phyloP scores from a whole-genome alignment of 2,797 vertebrate species.

The Fundulus diaphanus region DNA sequence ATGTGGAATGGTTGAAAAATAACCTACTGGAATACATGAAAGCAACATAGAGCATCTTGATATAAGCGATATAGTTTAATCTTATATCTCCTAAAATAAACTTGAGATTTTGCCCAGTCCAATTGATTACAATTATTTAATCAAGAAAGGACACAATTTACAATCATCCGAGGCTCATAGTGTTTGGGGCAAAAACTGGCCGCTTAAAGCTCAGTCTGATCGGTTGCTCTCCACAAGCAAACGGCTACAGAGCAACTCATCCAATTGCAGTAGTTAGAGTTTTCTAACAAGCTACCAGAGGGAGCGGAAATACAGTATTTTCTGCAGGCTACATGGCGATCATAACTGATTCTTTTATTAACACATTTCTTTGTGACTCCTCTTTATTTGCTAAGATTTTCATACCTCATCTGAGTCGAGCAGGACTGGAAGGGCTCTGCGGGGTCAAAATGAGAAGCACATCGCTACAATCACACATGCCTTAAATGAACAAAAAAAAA shows the following conservation, averaged over 20 bases:
- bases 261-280: too few relatives aligned
- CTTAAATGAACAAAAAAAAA: slow-evolving; percentile 5
- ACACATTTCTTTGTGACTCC: not conserved
- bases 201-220: too few relatives aligned
- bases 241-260: too few relatives aligned
- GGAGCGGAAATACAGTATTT: not conserved
- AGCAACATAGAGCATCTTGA: too few relatives aligned
- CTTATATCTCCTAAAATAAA: too few relatives aligned
- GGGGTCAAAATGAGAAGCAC: slow-evolving; percentile 29
- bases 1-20: too few relatives aligned
- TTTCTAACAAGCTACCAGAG: not conserved
- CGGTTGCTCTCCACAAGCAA: too few relatives aligned
- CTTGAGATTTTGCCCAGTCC: too few relatives aligned
- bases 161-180: not conserved
- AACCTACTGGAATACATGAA: too few relatives aligned
- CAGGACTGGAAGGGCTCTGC: slow-evolving; percentile 84
- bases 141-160: not conserved
- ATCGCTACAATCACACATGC: slow-evolving; percentile 28
- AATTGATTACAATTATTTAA: not conserved
- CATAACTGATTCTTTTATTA: too few relatives aligned
- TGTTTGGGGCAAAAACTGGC: too few relatives aligned
- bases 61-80: too few relatives aligned
- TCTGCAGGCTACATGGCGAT: not conserved
- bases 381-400: not conserved
- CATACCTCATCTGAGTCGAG: slow-evolving; percentile 88